phyloP scores from a whole-genome alignment of 2,888 invertebrate species.

The Andrena bicolor region DNA sequence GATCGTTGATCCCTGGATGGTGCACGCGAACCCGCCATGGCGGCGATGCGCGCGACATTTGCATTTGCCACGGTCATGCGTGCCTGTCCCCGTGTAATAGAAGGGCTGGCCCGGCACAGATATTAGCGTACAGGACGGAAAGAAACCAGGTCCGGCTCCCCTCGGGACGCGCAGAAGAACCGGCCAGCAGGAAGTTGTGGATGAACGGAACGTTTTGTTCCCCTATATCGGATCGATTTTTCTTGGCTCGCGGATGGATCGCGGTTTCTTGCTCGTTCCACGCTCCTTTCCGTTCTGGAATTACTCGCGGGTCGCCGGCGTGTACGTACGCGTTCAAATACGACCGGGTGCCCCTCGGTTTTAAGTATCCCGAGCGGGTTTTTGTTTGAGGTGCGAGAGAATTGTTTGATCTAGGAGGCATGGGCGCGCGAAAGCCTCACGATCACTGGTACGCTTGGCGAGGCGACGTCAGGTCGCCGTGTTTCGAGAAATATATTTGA shows the following conservation, averaged over 20 bases:
- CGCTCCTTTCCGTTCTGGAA: conserved; percentile 1
- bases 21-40: conserved; percentile 31
- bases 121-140: conserved; percentile 18
- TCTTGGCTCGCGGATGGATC: background rate
- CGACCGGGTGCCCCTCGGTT: background rate
- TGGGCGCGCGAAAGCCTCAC: conserved; percentile 23
- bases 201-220: conserved; percentile 34
- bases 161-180: background rate
- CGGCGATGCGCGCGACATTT: conserved; percentile 63
- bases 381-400: conserved; percentile 49
- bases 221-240: conserved; percentile 24
- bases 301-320: conserved; percentile 2
- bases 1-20: conserved; percentile 64
- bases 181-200: conserved; percentile 21
- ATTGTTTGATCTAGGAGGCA: conserved; percentile 49
- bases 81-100: conserved; percentile 53
- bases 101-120: background rate
- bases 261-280: conserved; percentile 19
- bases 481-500: conserved; percentile 28
- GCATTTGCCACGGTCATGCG: conserved; percentile 64
- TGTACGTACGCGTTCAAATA: conserved; percentile 16
- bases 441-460: background rate
- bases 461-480: background rate
- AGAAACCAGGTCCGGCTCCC: background rate
- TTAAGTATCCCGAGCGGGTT: conserved; percentile 40